These are phyloP conservation scores for Nematostella vectensis DNA, from an alignment of 92 coral and sea anemone genomes.

Conservation along the genomic window DNA sequence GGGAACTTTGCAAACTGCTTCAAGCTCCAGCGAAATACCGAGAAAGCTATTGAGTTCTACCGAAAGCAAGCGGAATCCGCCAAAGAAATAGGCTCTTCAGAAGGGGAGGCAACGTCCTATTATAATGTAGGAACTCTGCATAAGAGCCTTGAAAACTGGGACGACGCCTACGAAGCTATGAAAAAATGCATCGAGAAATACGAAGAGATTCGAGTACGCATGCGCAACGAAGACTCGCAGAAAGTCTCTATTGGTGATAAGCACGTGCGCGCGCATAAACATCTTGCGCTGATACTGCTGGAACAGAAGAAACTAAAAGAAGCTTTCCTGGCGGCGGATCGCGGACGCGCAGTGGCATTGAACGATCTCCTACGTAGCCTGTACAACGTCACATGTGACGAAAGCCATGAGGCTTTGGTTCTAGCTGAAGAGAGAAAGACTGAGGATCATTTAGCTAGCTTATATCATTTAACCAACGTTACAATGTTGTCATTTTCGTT, in stretches of 20 bases:
- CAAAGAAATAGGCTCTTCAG: background rate
- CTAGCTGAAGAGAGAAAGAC: too few species aligned
- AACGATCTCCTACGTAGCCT: constrained; percentile 13
- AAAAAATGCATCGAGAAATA: constrained; percentile 14
- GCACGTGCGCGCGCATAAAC: constrained; percentile 9
- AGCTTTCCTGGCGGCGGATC: constrained; percentile 10
- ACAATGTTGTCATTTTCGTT: constrained; percentile 12
- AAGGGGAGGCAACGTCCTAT: background rate
- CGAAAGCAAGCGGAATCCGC: background rate
- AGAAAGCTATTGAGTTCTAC: constrained; percentile 4
- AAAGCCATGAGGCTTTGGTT: background rate
- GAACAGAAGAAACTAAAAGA: constrained; percentile 3
- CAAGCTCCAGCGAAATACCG: background rate
- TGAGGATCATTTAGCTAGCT: background rate
- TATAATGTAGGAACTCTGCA: background rate
- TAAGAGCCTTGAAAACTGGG: background rate
- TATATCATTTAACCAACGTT: constrained; percentile 1
- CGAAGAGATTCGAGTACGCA: constrained; percentile 8
- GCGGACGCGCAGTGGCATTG: constrained; percentile 25
- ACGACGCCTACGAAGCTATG: constrained; percentile 6
- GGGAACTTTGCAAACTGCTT: background rate
- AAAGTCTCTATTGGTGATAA: constrained; percentile 15
- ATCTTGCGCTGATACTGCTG: constrained; percentile 5
- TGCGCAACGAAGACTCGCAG: constrained; percentile 12
- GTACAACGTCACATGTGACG: constrained; percentile 9